phyloP scores from a whole-genome alignment of 2,888 invertebrate species.

The Oxyteleia sp. region DNA sequence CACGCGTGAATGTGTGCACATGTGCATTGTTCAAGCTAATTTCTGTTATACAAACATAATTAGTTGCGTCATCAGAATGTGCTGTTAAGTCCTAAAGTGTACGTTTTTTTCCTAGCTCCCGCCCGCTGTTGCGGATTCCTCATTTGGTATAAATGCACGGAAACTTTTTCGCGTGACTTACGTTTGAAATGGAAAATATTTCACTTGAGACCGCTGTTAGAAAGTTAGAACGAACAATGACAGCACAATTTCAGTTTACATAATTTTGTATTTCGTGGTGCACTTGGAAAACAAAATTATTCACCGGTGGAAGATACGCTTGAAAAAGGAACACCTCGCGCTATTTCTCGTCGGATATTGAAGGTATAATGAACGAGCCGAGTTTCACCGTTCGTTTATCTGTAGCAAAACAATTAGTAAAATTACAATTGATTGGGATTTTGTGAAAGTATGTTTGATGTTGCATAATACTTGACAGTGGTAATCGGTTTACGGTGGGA shows the following conservation, averaged over 20 bases:
- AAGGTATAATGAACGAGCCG: not conserved
- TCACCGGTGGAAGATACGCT: constrained; percentile 3
- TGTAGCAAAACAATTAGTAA: constrained; percentile 28
- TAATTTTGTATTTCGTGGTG: constrained; percentile 53
- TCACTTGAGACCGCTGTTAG: constrained; percentile 54
- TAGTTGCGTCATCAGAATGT: constrained; percentile 47
- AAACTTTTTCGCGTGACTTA: constrained; percentile 61
- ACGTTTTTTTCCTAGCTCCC: constrained; percentile 31
- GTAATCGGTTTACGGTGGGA: too few species aligned
- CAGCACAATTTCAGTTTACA: constrained; percentile 66
- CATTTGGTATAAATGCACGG: constrained; percentile 45
- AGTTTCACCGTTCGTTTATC: not conserved
- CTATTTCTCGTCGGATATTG: not conserved
- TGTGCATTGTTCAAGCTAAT: constrained; percentile 36
- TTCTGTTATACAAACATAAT: constrained; percentile 51
- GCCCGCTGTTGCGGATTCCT: constrained; percentile 25
- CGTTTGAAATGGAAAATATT: constrained; percentile 64
- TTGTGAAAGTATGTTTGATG: constrained; percentile 35
- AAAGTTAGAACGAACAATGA: constrained; percentile 67
- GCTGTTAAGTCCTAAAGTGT: constrained; percentile 11
- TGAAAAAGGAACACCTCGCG: constrained; percentile 17
- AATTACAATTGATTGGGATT: too few species aligned
- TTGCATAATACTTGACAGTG: too few species aligned
- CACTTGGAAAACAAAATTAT: constrained; percentile 50
- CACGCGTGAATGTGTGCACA: too few species aligned